These are phyloP conservation scores for Drosophila acutilabella DNA, from an alignment of 2,888 invertebrate genomes.

Conservation along the genomic window DNA sequence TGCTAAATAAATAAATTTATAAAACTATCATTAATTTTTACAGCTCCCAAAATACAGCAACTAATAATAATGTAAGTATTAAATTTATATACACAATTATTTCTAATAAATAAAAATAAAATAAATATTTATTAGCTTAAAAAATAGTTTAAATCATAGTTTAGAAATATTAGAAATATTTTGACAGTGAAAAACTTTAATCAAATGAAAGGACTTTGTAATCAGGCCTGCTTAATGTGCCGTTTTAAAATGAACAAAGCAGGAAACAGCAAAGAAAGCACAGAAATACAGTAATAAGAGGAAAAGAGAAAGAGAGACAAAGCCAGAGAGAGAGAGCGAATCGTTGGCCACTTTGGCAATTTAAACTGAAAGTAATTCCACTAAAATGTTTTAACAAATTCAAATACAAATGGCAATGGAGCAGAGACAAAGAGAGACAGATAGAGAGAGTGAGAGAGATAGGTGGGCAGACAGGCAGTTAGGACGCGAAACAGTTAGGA, in stretches of 20 bases:
- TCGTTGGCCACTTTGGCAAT: conserved; percentile 58
- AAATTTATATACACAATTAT: no score
- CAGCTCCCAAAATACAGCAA: no score
- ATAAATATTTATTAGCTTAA: no score
- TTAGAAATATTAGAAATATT: background rate
- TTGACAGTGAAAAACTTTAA: conserved; percentile 12
- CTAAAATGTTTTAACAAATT: conserved; percentile 74
- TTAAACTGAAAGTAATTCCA: conserved; percentile 75
- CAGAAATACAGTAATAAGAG: background rate
- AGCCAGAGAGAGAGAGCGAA: background rate
- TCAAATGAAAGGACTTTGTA: conserved; percentile 33
- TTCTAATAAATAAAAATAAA: no score
- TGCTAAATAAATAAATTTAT: no score
- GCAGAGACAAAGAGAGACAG: conserved; percentile 12
- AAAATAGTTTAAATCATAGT: no score
- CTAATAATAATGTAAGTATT: no score
- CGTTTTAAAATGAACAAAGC: conserved; percentile 1
- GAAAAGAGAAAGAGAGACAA: background rate
- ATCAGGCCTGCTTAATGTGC: conserved; percentile 1
- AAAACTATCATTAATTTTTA: no score
- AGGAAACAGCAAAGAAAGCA: background rate
- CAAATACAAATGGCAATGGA: conserved; percentile 61
- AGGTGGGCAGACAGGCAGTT: background rate
- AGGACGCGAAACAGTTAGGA: conserved; percentile 4
- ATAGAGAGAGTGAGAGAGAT: conserved; percentile 8